Conservation (phyloP, 2,113 vertebrate genomes). For the Himantopus leucocephalus region DNA sequence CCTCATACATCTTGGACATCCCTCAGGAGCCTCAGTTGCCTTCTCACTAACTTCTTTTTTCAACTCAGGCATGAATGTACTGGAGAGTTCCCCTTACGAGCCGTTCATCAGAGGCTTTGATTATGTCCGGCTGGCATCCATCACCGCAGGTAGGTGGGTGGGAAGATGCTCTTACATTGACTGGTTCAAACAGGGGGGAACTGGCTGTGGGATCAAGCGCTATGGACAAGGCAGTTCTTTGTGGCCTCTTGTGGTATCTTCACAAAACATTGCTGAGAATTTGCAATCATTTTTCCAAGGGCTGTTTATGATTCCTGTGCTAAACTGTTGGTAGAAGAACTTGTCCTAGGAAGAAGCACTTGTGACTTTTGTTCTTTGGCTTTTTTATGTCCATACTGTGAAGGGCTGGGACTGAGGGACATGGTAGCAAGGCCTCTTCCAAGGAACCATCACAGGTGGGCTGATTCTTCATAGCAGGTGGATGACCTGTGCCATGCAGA, state of each 20-base stretch:
- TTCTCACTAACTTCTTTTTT: neutral
- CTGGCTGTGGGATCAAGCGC: fast-evolving
- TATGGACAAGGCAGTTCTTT: neutral
- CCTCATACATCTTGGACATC: fast-evolving
- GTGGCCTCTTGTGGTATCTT: neutral
- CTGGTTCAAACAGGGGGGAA: too few relatives aligned
- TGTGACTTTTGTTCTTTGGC: neutral
- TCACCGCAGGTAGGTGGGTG: conserved; percentile 82
- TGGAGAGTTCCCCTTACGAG: conserved; percentile 89
- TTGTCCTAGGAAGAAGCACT: neutral
- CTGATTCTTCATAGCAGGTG: neutral
- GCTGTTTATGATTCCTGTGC: neutral
- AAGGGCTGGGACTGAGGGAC: neutral
- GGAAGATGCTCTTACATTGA: neutral
- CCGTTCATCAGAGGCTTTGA: conserved; percentile 84
- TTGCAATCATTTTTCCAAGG: neutral
- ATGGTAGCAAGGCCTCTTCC: neutral
- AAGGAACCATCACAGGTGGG: neutral
- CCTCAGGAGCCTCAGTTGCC: neutral
- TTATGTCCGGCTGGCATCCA: conserved; percentile 89
- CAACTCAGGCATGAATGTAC: conserved; percentile 80
- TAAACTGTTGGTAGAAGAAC: neutral
- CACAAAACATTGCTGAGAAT: neutral
- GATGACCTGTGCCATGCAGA: neutral
- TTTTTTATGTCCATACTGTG: neutral